Conservation (phyloP, 2,113 vertebrate species). For the Pseudopodoces humilis region DNA sequence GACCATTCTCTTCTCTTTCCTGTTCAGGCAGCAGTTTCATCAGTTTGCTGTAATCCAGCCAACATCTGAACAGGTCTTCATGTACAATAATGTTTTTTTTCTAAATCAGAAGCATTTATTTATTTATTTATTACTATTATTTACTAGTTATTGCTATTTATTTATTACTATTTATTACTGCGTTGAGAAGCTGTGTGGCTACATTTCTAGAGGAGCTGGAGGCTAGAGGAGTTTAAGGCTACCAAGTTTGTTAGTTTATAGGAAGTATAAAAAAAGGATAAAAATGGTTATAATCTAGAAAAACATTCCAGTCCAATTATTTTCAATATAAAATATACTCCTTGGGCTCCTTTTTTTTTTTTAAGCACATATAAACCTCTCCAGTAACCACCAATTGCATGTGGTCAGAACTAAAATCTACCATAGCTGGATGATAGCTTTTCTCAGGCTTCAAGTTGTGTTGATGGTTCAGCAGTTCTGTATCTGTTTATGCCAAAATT, state of each 20-base stretch:
- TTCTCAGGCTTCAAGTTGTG: neutral
- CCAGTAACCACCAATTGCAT: neutral
- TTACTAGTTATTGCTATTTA: no score
- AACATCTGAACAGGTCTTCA: neutral
- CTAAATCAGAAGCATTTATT: no score
- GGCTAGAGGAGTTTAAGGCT: neutral
- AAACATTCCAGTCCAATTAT: neutral
- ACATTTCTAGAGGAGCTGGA: neutral
- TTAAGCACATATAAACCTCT: neutral
- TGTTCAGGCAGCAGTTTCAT: neutral
- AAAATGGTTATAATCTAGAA: neutral
- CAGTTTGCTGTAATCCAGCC: neutral
- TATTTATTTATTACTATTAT: no score
- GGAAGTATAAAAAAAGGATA: neutral
- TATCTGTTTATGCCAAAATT: neutral
- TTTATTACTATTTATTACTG: neutral
- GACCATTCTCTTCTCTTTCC: neutral
- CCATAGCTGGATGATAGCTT: neutral
- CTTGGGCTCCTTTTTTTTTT: accelerated
- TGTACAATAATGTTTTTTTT: neutral
- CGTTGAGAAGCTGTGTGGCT: neutral
- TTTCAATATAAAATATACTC: neutral
- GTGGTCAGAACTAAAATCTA: neutral
- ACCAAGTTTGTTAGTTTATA: neutral
- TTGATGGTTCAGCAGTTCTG: neutral